Conservation (phyloP, 2,888 invertebrate species). For the Lithophane ornitopus region DNA sequence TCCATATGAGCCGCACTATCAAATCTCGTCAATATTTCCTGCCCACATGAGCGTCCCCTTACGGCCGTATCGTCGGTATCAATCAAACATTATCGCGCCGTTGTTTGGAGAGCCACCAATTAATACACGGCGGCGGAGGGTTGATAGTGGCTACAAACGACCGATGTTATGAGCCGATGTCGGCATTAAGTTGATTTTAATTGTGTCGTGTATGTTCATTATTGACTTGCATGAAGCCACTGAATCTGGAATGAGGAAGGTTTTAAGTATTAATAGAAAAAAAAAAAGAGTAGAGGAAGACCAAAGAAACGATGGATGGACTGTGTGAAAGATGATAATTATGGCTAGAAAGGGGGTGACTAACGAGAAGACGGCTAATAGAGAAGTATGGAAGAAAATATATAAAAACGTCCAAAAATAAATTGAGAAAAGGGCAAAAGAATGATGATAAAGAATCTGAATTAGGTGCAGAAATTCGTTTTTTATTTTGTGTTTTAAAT, state of each 20-base stretch:
- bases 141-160: conserved; percentile 47
- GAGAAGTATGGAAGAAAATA: background rate
- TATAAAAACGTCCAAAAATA: background rate
- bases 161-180: conserved; percentile 45
- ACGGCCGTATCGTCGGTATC: conserved; percentile 61
- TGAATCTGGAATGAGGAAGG: background rate
- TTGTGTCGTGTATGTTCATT: conserved; percentile 18
- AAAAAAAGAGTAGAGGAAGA: background rate
- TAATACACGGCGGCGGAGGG: conserved; percentile 62
- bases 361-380: background rate
- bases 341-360: background rate
- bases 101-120: conserved; percentile 61
- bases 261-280: background rate
- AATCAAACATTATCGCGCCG: conserved; percentile 65
- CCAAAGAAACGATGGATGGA: too few relatives aligned
- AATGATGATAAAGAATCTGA: background rate
- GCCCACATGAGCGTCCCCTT: conserved; percentile 46
- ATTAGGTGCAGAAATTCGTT: background rate
- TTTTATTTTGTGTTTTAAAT: too few relatives aligned
- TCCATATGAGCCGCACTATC: background rate
- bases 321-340: too few relatives aligned
- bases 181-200: conserved; percentile 44
- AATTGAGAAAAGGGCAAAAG: background rate
- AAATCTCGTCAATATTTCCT: conserved; percentile 16
- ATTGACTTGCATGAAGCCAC: conserved; percentile 10